Conservation (phyloP, 2,113 vertebrate species). For the Etheostoma cragini region DNA sequence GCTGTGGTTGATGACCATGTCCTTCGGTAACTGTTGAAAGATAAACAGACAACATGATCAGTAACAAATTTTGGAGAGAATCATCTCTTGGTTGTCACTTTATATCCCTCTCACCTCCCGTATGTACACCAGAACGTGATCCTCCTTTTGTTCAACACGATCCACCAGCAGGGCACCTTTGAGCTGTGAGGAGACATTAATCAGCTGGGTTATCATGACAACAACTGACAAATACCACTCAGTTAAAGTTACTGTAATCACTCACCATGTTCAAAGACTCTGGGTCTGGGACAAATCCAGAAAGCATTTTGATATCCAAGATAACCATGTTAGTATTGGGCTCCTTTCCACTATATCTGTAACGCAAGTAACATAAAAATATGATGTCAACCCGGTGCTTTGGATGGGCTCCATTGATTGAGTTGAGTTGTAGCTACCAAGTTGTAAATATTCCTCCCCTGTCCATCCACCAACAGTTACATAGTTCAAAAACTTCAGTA, state of each 20-base stretch:
- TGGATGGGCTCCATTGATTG: no score
- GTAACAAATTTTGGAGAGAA: background rate
- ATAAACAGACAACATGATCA: background rate
- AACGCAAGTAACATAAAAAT: background rate
- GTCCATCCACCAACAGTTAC: background rate
- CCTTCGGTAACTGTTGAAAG: conserved; percentile 58
- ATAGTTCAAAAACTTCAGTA: background rate
- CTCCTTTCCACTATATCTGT: background rate
- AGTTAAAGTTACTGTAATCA: background rate
- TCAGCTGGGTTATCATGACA: background rate
- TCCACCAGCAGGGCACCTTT: conserved; percentile 39
- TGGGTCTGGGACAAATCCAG: conserved; percentile 62
- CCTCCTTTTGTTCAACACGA: conserved; percentile 72
- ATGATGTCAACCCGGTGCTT: background rate
- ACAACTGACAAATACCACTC: background rate
- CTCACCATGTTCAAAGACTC: conserved; percentile 23
- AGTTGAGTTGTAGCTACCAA: background rate
- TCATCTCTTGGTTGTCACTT: background rate
- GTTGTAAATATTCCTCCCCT: background rate
- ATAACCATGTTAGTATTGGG: conserved; percentile 72
- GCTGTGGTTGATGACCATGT: conserved; percentile 27
- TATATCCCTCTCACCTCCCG: conserved; percentile 59
- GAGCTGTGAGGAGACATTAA: conserved; percentile 57
- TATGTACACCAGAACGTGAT: conserved; percentile 74
- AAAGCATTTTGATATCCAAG: conserved; percentile 69